Base-by-base conservation (phyloP, 2,797 vertebrate species). In the Geotrypetes seraphini region DNA sequence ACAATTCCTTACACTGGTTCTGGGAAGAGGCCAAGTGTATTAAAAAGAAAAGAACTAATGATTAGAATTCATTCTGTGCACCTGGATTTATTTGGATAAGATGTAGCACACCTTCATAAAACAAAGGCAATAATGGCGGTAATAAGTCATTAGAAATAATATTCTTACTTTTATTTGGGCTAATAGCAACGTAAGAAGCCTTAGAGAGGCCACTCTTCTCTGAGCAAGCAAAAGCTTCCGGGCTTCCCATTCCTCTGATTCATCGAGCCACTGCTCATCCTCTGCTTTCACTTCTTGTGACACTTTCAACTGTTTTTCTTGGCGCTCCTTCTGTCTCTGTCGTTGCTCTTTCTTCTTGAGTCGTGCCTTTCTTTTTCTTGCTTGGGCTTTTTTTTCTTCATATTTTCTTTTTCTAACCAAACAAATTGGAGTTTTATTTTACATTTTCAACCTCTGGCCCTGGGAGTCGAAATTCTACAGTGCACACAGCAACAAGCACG, bases 341-440 rank as follows among this genome's bases (percentile, higher is more conserved):
- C 61, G 71, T 53, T 81, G 66, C 53, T 70, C 66, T 59, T 68
- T 63, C 30, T 52, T 70, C 43, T 71, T 35, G 39, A 58, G 48
- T 41, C 71, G 78, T 62, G 69, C 60, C 54, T 65, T 78, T 57
- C 59, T 72, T 65, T 53, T 78, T 43, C 60, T 77, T 47, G 75
- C 74, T 61, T 59, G 68, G 37, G 50, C 50, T 58, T 74, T 79
- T 63, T 63, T 63, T 57, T 76, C 75, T 43, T 68, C 75, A 32
- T 66, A 73, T 62, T 56, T 66, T 56, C 72, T 76, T 78, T 76
- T 79, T 69, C 84, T 83, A 60, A 52, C 61, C 37, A 78, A 69
- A 39, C 53, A 63, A 44, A 53, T 65, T 63, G 75, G 27, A 54
- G 28, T 45, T 50, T 57, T 31, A 22, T 20, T 47, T 53, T 49